Conservation (phyloP, 1,140 invertebrate genomes). For the Cotesia chilonis region DNA sequence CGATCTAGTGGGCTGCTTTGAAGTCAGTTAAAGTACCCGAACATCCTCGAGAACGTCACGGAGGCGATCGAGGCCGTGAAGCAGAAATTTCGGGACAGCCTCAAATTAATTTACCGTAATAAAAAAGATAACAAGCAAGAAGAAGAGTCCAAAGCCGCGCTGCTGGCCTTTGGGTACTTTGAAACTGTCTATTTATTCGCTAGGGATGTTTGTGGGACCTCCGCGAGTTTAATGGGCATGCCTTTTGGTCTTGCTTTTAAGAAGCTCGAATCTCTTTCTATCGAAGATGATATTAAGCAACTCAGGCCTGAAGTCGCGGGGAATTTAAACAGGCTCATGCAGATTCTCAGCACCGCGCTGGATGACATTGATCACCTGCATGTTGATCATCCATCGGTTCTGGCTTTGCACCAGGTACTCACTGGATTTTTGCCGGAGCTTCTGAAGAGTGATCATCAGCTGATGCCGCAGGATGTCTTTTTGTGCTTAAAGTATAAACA, state of each 20-base stretch:
- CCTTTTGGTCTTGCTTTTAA: conserved; percentile 45
- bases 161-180: conserved; percentile 49
- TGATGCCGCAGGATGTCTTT: conserved; percentile 53
- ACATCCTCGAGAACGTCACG: conserved; percentile 33
- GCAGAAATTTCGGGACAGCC: conserved; percentile 33
- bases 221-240: conserved; percentile 42
- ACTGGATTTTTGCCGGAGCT: conserved; percentile 42
- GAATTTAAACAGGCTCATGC: conserved; percentile 50
- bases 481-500: conserved; percentile 54
- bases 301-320: conserved; percentile 46
- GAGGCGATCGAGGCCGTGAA: conserved; percentile 39
- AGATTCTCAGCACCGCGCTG: conserved; percentile 47
- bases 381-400: conserved; percentile 43
- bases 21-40: conserved; percentile 46
- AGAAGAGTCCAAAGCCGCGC: conserved; percentile 42
- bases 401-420: conserved; percentile 47
- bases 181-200: conserved; percentile 50
- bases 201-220: conserved; percentile 52
- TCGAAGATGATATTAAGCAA: conserved; percentile 37
- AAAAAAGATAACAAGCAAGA: conserved; percentile 3
- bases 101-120: neutral
- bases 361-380: conserved; percentile 39
- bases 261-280: conserved; percentile 34
- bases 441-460: neutral
- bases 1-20: conserved; percentile 50